These are phyloP conservation scores for Dendrolimus houi DNA, from an alignment of 2,888 invertebrate species.

Conservation along the genomic window DNA sequence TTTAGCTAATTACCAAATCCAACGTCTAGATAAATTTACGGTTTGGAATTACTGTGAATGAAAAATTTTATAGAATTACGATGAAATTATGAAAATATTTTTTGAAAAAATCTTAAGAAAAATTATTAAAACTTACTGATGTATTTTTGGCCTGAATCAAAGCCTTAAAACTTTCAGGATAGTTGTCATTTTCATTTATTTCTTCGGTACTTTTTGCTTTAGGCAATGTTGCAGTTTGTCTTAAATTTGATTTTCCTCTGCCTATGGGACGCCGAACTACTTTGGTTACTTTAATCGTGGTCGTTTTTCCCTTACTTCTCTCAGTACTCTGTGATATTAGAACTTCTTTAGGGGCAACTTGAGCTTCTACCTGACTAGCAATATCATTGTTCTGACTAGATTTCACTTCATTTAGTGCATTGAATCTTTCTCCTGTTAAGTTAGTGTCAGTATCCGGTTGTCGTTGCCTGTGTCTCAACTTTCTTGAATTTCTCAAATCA, in stretches of 20 bases:
- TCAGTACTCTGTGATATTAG: slow-evolving; percentile 41
- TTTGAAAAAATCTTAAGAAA: slow-evolving; percentile 2
- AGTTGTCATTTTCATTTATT: slow-evolving; percentile 79
- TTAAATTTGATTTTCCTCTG: slow-evolving; percentile 36
- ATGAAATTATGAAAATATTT: neutral
- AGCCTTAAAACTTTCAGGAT: slow-evolving; percentile 81
- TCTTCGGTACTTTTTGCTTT: slow-evolving; percentile 56
- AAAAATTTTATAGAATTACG: neutral
- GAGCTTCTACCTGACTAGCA: slow-evolving; percentile 53
- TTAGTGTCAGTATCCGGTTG: slow-evolving; percentile 56
- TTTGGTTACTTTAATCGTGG: slow-evolving; percentile 41
- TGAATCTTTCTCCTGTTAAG: slow-evolving; percentile 52
- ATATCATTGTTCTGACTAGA: slow-evolving; percentile 56
- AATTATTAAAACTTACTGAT: slow-evolving; percentile 44
- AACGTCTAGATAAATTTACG: neutral
- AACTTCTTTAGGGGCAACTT: slow-evolving; percentile 27
- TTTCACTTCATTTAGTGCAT: slow-evolving; percentile 39
- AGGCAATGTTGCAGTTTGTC: slow-evolving; percentile 23
- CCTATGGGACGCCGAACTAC: slow-evolving; percentile 45
- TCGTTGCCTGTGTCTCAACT: slow-evolving; percentile 51
- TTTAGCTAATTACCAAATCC: neutral
- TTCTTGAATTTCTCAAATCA: slow-evolving; percentile 46
- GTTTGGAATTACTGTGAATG: too few species aligned
- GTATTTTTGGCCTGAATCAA: slow-evolving; percentile 77
- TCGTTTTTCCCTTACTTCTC: slow-evolving; percentile 31